These are phyloP conservation scores for Chaitophorus viminalis DNA, from an alignment of 2,888 invertebrate genomes.

Conservation along the genomic window DNA sequence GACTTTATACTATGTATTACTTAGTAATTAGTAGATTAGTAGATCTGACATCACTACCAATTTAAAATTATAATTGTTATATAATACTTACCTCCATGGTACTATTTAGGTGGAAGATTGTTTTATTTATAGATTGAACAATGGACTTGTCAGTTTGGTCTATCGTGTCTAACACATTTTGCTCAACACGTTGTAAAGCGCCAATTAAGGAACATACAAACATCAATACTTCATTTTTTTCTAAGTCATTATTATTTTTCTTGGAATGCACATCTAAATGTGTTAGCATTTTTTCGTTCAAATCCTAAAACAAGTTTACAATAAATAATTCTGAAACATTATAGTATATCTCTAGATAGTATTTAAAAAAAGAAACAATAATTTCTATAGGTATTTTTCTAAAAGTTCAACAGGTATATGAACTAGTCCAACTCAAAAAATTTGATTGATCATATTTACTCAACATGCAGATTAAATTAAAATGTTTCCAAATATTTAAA, in stretches of 20 bases:
- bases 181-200: constrained; percentile 11
- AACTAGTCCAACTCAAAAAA: background rate
- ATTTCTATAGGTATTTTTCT: background rate
- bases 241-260: background rate
- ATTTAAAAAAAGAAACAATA: background rate
- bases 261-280: background rate
- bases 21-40: no score
- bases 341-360: background rate
- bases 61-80: background rate
- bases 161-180: background rate
- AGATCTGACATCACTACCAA: no score
- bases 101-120: background rate
- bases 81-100: constrained; percentile 14
- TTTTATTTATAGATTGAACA: background rate
- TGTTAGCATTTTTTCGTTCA: background rate
- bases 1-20: no score
- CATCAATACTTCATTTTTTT: background rate
- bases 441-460: no score
- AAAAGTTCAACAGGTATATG: background rate
- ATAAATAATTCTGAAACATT: background rate
- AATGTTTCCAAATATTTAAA: no score
- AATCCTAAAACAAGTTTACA: constrained; percentile 13
- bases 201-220: constrained; percentile 22
- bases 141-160: background rate
- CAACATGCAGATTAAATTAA: no score